phyloP scores from a whole-genome alignment of 2,113 vertebrate species.

The Mesitornis unicolor region DNA sequence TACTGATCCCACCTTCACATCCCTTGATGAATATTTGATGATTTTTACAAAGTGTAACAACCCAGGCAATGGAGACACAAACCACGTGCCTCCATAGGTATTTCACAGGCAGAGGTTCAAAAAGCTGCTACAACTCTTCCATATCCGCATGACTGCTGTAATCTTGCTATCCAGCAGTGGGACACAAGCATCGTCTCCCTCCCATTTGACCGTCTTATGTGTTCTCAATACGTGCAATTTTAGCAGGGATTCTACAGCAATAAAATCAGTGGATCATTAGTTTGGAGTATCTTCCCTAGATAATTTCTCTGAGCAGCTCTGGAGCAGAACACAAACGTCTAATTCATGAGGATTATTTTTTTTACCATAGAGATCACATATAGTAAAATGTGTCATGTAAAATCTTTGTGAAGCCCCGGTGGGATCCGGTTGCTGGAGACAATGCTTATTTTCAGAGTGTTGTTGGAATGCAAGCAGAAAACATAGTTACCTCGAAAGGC shows the following conservation, averaged over 20 bases:
- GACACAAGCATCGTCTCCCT: background rate
- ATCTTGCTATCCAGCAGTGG: background rate
- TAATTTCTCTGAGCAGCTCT: background rate
- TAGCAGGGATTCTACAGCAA: background rate
- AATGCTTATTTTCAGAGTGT: background rate
- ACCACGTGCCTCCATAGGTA: background rate
- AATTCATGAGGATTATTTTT: background rate
- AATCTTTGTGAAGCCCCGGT: background rate
- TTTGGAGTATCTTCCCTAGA: background rate
- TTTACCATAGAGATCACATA: background rate
- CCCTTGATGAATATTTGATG: background rate
- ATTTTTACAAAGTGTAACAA: background rate
- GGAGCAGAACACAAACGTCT: background rate
- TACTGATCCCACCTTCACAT: background rate
- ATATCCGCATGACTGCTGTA: background rate
- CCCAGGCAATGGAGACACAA: background rate
- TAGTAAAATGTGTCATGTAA: background rate
- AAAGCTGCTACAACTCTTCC: background rate
- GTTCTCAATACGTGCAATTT: background rate
- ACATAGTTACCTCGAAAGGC: background rate
- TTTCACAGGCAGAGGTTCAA: background rate
- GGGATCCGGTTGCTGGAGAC: background rate
- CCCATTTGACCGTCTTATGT: background rate
- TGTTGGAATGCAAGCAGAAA: background rate
- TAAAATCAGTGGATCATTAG: background rate